Evolutionary conservation across 1,140 invertebrate species (phyloP).

Genomic region (Cyphomyrmex costatus): DNA sequence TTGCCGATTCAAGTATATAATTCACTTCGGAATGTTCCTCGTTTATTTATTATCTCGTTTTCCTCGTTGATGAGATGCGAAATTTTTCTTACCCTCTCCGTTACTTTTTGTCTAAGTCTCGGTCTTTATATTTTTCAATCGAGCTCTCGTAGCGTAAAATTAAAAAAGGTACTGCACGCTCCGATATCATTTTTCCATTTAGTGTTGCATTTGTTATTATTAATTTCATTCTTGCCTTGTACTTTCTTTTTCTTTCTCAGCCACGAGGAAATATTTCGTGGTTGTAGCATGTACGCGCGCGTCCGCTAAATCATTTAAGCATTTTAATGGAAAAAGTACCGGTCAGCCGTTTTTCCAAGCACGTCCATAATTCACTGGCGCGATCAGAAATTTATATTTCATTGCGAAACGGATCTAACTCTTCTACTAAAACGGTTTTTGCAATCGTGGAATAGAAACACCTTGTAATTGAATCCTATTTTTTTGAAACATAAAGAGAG

Average conservation of each 20-base stretch:
- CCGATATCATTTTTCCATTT: constrained; percentile 68
- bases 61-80: constrained; percentile 8
- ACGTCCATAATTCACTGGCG: constrained; percentile 45
- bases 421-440: neutral
- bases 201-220: constrained; percentile 51
- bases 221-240: constrained; percentile 17
- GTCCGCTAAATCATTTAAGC: constrained; percentile 59
- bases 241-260: neutral
- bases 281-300: neutral
- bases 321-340: constrained; percentile 62
- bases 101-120: constrained; percentile 34
- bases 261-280: constrained; percentile 48
- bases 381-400: constrained; percentile 60
- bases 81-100: constrained; percentile 38
- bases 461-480: constrained; percentile 29
- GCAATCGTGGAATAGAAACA: neutral
- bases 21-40: constrained; percentile 23
- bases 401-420: constrained; percentile 42
- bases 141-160: constrained; percentile 53
- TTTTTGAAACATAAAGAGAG: neutral
- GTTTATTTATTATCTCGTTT: constrained; percentile 57
- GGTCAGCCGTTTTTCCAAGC: constrained; percentile 49
- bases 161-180: constrained; percentile 41
- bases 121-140: constrained; percentile 45
- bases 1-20: constrained; percentile 35